Evolutionary conservation across 2,888 invertebrate species (phyloP).

Genomic region (Acrobasis suavella): DNA sequence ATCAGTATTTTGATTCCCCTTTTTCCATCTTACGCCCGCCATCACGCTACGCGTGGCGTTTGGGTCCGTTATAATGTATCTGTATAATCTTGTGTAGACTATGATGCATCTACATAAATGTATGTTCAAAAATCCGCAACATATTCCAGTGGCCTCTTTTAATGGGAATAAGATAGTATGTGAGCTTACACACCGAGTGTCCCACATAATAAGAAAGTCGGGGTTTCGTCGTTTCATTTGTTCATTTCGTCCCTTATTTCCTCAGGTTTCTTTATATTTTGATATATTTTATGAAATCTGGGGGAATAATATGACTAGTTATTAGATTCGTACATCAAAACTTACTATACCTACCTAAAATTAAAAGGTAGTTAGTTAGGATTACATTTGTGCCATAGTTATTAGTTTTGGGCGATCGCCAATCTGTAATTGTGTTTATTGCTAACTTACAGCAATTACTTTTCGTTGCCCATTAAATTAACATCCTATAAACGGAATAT

Average conservation of each 20-base stretch:
- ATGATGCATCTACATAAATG: no score
- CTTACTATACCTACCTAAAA: background rate
- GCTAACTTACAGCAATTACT: background rate
- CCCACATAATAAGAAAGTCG: background rate
- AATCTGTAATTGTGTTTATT: background rate
- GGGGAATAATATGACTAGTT: background rate
- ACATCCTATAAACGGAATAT: background rate
- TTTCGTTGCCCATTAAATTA: background rate
- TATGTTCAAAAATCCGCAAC: no score
- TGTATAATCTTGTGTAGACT: no score
- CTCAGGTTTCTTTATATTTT: background rate
- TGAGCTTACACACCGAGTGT: background rate
- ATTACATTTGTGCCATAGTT: background rate
- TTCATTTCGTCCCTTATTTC: background rate
- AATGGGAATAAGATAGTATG: background rate
- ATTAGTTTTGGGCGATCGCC: background rate
- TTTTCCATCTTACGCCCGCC: no score
- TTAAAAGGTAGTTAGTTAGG: background rate
- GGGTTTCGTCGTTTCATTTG: constrained; percentile 3
- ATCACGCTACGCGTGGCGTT: no score
- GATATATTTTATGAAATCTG: background rate
- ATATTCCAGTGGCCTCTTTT: background rate
- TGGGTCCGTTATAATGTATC: no score
- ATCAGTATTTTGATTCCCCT: no score
- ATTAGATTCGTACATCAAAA: background rate